Evolutionary conservation across 1,140 invertebrate genomes (phyloP).

Genomic region (Zaprionus tsacasi): DNA sequence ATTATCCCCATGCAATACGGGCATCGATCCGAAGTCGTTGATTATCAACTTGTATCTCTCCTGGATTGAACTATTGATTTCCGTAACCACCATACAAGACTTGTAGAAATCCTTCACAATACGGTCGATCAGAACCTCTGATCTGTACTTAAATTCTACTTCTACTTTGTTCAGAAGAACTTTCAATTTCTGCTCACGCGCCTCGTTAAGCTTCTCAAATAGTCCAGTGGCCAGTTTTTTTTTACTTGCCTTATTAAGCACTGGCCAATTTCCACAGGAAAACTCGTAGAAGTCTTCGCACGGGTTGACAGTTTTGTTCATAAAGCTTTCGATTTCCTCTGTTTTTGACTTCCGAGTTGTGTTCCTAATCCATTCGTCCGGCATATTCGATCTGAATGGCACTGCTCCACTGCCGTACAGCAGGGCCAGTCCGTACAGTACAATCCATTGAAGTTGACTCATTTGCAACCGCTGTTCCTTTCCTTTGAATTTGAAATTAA

Average conservation of each 20-base stretch:
- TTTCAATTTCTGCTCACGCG: constrained; percentile 54
- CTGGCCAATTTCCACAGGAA: constrained; percentile 88
- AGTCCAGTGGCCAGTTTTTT: constrained; percentile 55
- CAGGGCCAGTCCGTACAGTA: neutral
- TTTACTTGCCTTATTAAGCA: constrained; percentile 55
- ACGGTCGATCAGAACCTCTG: constrained; percentile 5
- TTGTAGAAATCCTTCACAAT: constrained; percentile 54
- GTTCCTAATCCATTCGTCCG: constrained; percentile 32
- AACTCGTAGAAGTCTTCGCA: constrained; percentile 88
- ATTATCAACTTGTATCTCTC: neutral
- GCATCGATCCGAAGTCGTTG: neutral
- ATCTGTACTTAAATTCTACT: constrained; percentile 22
- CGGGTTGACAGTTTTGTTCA: constrained; percentile 86
- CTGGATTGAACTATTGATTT: constrained; percentile 23
- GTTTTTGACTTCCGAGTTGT: constrained; percentile 53
- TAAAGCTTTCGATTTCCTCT: constrained; percentile 61
- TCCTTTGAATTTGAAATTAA: neutral
- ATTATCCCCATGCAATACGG: constrained; percentile 15
- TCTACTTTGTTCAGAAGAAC: constrained; percentile 25
- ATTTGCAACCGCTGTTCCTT: neutral
- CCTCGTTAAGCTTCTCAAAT: constrained; percentile 58
- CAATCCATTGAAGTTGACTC: neutral
- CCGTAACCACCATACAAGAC: constrained; percentile 35
- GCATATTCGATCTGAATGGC: neutral
- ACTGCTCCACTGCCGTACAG: neutral